These are phyloP conservation scores for Carassius gibelio DNA, from an alignment of 2,113 vertebrate species.

Conservation along the genomic window DNA sequence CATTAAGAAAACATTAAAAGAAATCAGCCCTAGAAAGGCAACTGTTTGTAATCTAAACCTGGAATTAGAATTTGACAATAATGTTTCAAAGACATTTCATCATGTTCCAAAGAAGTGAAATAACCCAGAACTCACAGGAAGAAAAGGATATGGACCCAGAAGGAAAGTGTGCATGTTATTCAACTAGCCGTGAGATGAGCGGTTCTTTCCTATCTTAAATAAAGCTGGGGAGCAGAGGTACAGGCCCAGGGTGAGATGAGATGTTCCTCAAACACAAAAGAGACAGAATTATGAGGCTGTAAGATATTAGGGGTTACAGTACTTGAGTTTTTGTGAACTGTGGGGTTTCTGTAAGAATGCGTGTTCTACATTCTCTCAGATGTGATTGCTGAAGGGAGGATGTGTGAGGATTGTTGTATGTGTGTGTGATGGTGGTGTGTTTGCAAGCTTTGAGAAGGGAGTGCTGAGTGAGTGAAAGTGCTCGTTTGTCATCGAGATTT, in stretches of 20 bases:
- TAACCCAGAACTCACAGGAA: background rate
- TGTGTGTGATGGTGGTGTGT: conserved; percentile 25
- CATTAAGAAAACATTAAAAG: background rate
- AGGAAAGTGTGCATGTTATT: background rate
- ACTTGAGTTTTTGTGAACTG: conserved; percentile 3
- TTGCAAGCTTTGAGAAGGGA: conserved; percentile 30
- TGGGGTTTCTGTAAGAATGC: conserved; percentile 2
- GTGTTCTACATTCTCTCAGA: background rate
- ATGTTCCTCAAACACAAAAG: conserved; percentile 18
- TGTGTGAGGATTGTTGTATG: conserved; percentile 22
- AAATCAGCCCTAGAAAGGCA: background rate
- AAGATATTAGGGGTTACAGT: conserved; percentile 24
- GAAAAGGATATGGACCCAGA: background rate
- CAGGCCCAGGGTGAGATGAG: background rate
- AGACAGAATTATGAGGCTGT: conserved; percentile 26
- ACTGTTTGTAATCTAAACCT: background rate
- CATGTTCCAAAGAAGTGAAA: background rate
- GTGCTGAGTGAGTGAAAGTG: conserved; percentile 36
- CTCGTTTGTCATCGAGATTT: conserved; percentile 43
- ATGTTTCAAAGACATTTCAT: background rate
- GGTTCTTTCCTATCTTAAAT: conserved; percentile 11
- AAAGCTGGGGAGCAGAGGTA: background rate
- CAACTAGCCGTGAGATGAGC: background rate
- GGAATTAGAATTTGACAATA: background rate
- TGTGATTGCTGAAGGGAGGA: conserved; percentile 22